Evolutionary conservation across 2,113 vertebrate species (phyloP).

Genomic region (Mirounga angustirostris): DNA sequence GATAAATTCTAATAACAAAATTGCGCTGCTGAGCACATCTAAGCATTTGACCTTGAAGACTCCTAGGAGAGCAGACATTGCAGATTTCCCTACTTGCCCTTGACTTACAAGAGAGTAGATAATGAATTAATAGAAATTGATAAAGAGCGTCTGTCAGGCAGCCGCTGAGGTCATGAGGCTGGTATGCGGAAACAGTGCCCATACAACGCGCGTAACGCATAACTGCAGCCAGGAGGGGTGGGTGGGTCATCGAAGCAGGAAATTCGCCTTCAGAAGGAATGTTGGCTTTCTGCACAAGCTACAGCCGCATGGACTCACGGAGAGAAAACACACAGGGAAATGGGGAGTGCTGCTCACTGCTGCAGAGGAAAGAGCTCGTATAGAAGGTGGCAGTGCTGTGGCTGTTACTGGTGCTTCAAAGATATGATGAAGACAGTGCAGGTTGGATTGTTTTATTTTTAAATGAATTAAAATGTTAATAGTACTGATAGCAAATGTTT

Average conservation of each 20-base stretch:
- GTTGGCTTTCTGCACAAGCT: constrained; percentile 71
- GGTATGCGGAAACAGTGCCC: constrained; percentile 80
- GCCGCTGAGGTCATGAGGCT: constrained; percentile 75
- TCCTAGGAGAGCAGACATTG: constrained; percentile 51
- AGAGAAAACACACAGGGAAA: background rate
- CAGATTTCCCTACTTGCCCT: constrained; percentile 64
- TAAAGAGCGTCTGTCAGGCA: constrained; percentile 78
- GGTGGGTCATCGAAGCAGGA: constrained; percentile 86
- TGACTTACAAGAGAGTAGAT: constrained; percentile 65
- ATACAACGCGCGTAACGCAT: constrained; percentile 18
- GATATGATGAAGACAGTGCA: constrained; percentile 3
- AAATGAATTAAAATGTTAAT: constrained; percentile 16
- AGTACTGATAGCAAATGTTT: background rate
- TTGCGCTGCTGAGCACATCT: background rate
- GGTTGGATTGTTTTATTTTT: constrained; percentile 34
- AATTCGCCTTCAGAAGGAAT: constrained; percentile 86
- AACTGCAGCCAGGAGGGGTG: constrained; percentile 66
- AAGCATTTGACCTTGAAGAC: constrained; percentile 75
- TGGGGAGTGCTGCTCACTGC: background rate
- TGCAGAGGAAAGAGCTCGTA: background rate
- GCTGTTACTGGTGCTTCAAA: background rate
- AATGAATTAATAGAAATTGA: constrained; percentile 78
- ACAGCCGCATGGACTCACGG: background rate
- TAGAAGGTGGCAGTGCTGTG: background rate
- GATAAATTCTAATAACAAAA: constrained; percentile 29